Evolutionary conservation across 30 jellyfish, hydroid and myxozoan genomes (phyloP).

Genomic region (Rhopilema esculentum): DNA sequence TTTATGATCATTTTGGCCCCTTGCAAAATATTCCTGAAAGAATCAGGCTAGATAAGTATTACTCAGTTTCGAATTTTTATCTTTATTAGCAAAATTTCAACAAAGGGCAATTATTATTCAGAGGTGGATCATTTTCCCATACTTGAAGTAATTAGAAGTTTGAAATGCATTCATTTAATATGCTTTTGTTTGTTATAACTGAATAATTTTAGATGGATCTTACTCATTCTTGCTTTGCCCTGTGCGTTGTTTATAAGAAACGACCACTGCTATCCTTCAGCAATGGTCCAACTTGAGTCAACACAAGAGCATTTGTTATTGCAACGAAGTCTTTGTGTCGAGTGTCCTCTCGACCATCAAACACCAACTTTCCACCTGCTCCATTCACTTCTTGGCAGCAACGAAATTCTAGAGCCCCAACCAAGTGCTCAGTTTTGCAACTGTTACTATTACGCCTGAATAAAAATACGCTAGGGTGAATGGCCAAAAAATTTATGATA

Average conservation of each 20-base stretch:
- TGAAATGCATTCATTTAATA: background rate
- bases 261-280: conserved; percentile 10
- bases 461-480: background rate
- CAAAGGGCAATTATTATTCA: background rate
- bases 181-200: background rate
- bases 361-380: conserved; percentile 12
- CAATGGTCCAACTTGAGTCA: conserved; percentile 16
- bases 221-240: conserved; percentile 34
- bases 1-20: background rate
- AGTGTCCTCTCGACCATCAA: conserved; percentile 10
- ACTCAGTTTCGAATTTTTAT: background rate
- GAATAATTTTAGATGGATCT: background rate
- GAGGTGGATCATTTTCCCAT: background rate
- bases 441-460: conserved; percentile 4
- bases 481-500: background rate
- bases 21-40: background rate
- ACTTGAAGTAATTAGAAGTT: background rate
- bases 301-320: conserved; percentile 16
- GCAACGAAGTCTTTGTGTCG: conserved; percentile 14
- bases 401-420: conserved; percentile 4
- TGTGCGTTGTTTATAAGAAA: conserved; percentile 11
- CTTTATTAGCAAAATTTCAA: background rate
- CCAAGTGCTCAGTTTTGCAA: conserved; percentile 8
- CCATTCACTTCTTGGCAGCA: conserved; percentile 25
- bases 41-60: background rate